Conservation (phyloP, 2,113 vertebrate genomes). For the Calypte anna region DNA sequence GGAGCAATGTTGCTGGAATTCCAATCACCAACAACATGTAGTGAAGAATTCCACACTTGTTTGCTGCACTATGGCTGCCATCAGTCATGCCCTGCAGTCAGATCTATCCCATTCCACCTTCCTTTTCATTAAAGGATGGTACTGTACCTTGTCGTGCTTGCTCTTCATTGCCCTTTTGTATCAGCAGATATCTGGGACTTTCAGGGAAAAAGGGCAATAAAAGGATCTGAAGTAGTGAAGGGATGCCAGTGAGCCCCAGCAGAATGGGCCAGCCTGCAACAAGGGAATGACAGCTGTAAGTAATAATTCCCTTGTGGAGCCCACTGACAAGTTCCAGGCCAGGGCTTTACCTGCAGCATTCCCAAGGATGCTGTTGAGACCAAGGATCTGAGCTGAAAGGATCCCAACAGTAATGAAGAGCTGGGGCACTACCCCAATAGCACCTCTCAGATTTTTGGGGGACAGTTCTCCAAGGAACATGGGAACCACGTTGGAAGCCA, state of each 20-base stretch:
- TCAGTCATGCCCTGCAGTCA: background rate
- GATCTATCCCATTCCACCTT: background rate
- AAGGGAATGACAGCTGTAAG: background rate
- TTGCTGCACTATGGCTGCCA: background rate
- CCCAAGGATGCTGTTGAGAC: slow-evolving; percentile 83
- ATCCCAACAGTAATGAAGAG: slow-evolving; percentile 94
- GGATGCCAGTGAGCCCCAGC: slow-evolving; percentile 87
- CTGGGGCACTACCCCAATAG: slow-evolving; percentile 86
- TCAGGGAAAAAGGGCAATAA: slow-evolving; percentile 90
- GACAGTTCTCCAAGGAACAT: slow-evolving; percentile 96
- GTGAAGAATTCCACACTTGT: rapidly evolving
- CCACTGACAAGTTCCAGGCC: background rate
- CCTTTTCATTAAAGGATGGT: rapidly evolving
- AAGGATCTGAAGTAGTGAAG: slow-evolving; percentile 83
- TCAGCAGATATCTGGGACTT: slow-evolving; percentile 90
- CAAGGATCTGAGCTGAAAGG: slow-evolving; percentile 88
- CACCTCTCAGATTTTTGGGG: slow-evolving; percentile 91
- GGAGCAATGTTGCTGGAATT: background rate
- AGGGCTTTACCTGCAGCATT: slow-evolving; percentile 76
- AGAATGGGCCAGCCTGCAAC: slow-evolving; percentile 88
- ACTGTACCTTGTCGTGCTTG: slow-evolving; percentile 78
- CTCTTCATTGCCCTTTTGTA: slow-evolving; percentile 81
- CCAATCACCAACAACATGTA: rapidly evolving
- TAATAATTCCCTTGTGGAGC: rapidly evolving
- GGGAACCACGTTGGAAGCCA: slow-evolving; percentile 93